Conservation (phyloP, 2,888 invertebrate species). For the Hypomecis atomaria region DNA sequence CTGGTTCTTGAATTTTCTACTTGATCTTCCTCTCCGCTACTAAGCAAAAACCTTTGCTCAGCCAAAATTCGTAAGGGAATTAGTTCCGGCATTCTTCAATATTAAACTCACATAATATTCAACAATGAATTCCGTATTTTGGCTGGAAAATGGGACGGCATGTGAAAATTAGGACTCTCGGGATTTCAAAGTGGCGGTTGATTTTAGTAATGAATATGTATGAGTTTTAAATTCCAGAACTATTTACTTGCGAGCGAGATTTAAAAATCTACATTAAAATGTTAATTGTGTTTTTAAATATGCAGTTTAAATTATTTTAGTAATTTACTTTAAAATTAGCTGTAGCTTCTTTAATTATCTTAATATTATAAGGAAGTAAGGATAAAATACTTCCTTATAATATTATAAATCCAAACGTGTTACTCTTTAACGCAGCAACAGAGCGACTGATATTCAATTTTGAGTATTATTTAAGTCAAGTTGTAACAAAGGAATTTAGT, state of each 20-base stretch:
- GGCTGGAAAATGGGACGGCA: conserved; percentile 38
- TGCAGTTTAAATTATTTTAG: neutral
- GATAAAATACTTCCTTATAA: no score
- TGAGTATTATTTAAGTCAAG: no score
- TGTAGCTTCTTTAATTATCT: neutral
- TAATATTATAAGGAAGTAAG: no score
- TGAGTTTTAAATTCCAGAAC: conserved; percentile 50
- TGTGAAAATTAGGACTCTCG: conserved; percentile 45
- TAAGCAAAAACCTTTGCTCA: no score
- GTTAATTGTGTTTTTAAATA: conserved; percentile 5
- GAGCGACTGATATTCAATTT: no score
- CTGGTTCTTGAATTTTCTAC: no score
- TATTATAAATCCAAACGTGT: no score
- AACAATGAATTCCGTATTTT: conserved; percentile 44
- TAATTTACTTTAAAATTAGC: neutral
- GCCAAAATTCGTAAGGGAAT: neutral
- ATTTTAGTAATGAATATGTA: conserved; percentile 58
- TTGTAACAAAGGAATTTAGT: no score
- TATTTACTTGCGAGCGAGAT: conserved; percentile 50
- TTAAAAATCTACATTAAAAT: conserved; percentile 30
- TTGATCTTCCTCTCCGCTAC: no score
- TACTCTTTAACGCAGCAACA: no score
- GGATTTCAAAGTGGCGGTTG: conserved; percentile 48
- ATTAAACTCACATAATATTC: conserved; percentile 25
- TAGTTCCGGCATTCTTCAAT: neutral